Conservation (phyloP, 2,888 invertebrate genomes). For the Drosophila paranaensis region DNA sequence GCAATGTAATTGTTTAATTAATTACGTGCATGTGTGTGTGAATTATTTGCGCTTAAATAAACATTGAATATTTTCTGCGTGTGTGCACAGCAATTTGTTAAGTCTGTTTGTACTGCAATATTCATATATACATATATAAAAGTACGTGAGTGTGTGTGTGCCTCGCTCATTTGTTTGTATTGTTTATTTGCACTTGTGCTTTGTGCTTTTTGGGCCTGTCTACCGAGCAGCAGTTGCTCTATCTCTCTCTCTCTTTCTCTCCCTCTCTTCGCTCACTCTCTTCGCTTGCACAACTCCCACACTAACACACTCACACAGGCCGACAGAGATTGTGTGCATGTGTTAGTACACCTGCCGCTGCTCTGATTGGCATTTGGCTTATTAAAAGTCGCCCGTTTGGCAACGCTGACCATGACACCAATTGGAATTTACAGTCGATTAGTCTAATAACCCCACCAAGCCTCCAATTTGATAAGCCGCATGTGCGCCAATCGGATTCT, state of each 20-base stretch:
- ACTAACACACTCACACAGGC: constrained; percentile 11
- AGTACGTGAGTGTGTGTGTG: constrained; percentile 10
- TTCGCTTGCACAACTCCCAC: constrained; percentile 46
- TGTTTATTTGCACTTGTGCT: constrained; percentile 66
- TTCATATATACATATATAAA: not conserved
- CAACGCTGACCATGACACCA: constrained; percentile 65
- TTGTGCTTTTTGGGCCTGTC: constrained; percentile 46
- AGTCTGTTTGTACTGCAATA: constrained; percentile 34
- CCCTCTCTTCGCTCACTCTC: constrained; percentile 3
- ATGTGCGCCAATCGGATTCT: constrained; percentile 11
- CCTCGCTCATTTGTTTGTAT: constrained; percentile 45
- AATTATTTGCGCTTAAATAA: constrained; percentile 69
- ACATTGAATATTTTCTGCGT: constrained; percentile 60
- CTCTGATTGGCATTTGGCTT: constrained; percentile 60
- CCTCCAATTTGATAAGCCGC: constrained; percentile 29
- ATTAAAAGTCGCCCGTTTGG: constrained; percentile 35
- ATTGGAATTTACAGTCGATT: constrained; percentile 44
- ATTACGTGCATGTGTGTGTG: constrained; percentile 35
- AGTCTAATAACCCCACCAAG: constrained; percentile 5
- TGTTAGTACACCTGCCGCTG: constrained; percentile 36
- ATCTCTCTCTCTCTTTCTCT: constrained; percentile 7
- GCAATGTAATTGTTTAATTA: constrained; percentile 65
- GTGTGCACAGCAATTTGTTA: constrained; percentile 60
- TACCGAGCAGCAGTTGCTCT: constrained; percentile 31
- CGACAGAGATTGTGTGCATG: constrained; percentile 20